Evolutionary conservation across 2,888 invertebrate species (phyloP).

Genomic region (Dryobota labecula): DNA sequence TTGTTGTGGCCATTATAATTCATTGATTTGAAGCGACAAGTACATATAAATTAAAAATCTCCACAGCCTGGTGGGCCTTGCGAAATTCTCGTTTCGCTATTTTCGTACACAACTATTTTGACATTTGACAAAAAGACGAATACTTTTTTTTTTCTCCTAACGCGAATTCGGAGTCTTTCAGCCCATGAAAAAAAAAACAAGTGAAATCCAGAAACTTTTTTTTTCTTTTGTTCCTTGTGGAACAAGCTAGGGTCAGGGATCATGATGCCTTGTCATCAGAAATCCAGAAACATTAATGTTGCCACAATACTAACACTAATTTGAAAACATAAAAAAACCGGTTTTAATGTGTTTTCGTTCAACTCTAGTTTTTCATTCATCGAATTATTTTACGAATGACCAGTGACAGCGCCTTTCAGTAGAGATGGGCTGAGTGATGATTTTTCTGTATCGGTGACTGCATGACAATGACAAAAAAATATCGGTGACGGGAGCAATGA

Average conservation of each 20-base stretch:
- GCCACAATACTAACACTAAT: constrained; percentile 1
- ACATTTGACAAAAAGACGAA: constrained; percentile 63
- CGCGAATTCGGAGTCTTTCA: constrained; percentile 45
- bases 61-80: constrained; percentile 55
- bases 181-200: constrained; percentile 33
- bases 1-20: constrained; percentile 82
- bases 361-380: constrained; percentile 23
- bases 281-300: constrained; percentile 30
- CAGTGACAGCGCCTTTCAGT: constrained; percentile 47
- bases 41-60: constrained; percentile 51
- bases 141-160: constrained; percentile 27
- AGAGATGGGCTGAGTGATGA: no score
- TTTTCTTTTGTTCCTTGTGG: no score
- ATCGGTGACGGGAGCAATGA: no score
- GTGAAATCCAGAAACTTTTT: not conserved
- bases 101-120: constrained; percentile 75
- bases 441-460: no score
- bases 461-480: no score
- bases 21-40: constrained; percentile 60
- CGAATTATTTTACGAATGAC: constrained; percentile 13
- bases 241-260: no score
- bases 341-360: constrained; percentile 19
- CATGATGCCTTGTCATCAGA: no score
- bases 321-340: constrained; percentile 20
- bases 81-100: constrained; percentile 69